These are phyloP conservation scores for Venusia cambrica DNA, from an alignment of 2,888 invertebrate genomes.

Conservation along the genomic window DNA sequence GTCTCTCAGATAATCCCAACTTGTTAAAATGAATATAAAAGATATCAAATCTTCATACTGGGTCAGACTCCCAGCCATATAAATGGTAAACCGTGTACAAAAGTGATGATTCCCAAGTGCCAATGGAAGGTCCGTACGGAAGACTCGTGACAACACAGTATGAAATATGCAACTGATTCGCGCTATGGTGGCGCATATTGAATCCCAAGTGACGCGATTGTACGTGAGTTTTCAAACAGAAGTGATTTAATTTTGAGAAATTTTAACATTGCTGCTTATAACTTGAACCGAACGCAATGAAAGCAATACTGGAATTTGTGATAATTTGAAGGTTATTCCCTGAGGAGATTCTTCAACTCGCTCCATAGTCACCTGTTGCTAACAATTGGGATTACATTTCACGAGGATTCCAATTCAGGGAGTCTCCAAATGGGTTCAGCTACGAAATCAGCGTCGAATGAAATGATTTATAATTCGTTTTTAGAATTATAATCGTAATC, in stretches of 20 bases:
- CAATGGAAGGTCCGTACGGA: slow-evolving; percentile 40
- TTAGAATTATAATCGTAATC: too few relatives aligned
- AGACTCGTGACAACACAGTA: slow-evolving; percentile 40
- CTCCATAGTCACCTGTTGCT: slow-evolving; percentile 37
- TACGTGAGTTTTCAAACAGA: slow-evolving; percentile 34
- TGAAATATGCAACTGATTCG: slow-evolving; percentile 46
- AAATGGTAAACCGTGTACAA: slow-evolving; percentile 10
- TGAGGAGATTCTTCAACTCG: slow-evolving; percentile 7
- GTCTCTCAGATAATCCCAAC: too few relatives aligned
- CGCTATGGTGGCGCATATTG: slow-evolving; percentile 38
- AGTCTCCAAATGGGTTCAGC: neutral
- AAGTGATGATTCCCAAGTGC: slow-evolving; percentile 33
- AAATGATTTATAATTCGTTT: too few relatives aligned
- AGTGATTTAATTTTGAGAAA: slow-evolving; percentile 7
- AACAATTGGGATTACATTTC: slow-evolving; percentile 20
- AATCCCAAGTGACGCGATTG: slow-evolving; percentile 32
- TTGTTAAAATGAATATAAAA: too few relatives aligned
- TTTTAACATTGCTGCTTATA: too few relatives aligned
- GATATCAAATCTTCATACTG: slow-evolving; percentile 5
- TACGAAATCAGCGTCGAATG: neutral
- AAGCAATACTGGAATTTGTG: slow-evolving; percentile 21
- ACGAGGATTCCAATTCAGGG: slow-evolving; percentile 3
- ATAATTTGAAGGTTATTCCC: slow-evolving; percentile 17
- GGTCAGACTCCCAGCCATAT: slow-evolving; percentile 5
- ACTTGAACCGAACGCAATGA: neutral